phyloP scores from a whole-genome alignment of 2,113 vertebrate genomes.

The Callospermophilus lateralis region DNA sequence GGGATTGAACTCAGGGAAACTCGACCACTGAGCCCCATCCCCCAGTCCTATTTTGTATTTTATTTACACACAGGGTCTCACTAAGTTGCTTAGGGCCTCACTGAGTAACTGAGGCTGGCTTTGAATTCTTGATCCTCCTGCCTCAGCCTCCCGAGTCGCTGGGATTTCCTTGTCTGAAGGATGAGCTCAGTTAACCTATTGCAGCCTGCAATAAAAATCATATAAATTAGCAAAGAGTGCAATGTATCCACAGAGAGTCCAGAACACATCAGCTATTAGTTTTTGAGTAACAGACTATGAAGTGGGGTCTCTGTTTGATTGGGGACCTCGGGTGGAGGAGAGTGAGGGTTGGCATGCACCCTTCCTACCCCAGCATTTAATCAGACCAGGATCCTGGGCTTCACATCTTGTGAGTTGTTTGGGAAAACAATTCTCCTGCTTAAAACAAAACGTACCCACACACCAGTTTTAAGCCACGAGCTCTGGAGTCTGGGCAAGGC shows the following conservation, averaged over 20 bases:
- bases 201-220: background rate
- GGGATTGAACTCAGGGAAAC: too few species aligned
- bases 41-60: too few species aligned
- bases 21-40: too few species aligned
- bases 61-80: too few species aligned
- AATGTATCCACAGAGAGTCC: background rate
- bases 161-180: background rate
- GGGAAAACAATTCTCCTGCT: background rate
- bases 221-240: background rate
- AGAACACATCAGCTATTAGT: background rate
- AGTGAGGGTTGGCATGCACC: fast-evolving
- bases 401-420: background rate
- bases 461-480: background rate
- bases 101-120: too few species aligned
- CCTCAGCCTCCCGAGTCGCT: too few species aligned
- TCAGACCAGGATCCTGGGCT: too few species aligned
- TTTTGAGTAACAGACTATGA: too few species aligned
- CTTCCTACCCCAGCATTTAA: background rate
- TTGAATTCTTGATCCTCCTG: too few species aligned
- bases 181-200: background rate
- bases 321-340: background rate
- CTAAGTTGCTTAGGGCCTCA: too few species aligned
- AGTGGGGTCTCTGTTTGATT: too few species aligned
- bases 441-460: background rate
- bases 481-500: background rate